A percentile compares a stretch with the other conserved stretches of the same genome.
Conservation (phyloP, 2,113 vertebrate species). For the Perccottus glenii region DNA sequence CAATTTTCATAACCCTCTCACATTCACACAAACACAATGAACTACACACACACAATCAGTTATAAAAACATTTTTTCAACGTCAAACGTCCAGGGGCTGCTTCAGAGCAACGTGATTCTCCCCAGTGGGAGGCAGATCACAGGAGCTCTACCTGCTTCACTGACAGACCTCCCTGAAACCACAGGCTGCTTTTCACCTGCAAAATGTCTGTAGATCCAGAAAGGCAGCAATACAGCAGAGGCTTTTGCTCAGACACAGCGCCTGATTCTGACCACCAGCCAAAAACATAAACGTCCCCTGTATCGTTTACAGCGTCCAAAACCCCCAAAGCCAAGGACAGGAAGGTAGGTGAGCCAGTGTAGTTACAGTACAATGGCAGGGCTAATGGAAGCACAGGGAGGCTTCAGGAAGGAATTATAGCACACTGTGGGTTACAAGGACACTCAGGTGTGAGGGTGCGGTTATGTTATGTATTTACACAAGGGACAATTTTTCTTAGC, state of each 20-base stretch:
- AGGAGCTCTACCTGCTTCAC: conserved; percentile 60
- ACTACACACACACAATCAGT: conserved; percentile 66
- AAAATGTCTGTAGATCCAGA: conserved; percentile 43
- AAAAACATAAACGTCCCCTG: conserved; percentile 56
- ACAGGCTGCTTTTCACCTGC: conserved; percentile 60
- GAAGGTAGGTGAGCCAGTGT: conserved; percentile 40
- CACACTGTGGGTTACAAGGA: conserved; percentile 61
- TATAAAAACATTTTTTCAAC: conserved; percentile 74
- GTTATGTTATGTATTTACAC: conserved; percentile 61
- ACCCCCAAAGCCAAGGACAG: conserved; percentile 42
- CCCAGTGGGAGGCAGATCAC: conserved; percentile 53
- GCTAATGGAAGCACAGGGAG: conserved; percentile 53
- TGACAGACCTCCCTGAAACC: conserved; percentile 72
- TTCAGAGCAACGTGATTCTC: conserved; percentile 37
- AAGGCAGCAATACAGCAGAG: conserved; percentile 50
- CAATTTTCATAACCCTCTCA: conserved; percentile 20
- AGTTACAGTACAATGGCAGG: conserved; percentile 55
- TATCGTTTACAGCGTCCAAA: conserved; percentile 44
- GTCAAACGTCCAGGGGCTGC: conserved; percentile 61
- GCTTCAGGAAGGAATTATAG: conserved; percentile 58
- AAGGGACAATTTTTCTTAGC: conserved; percentile 42
- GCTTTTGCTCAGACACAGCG: conserved; percentile 56
- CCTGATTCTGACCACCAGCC: conserved; percentile 36
- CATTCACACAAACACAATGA: conserved; percentile 22
- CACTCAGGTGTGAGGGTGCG: conserved; percentile 31